Percentiles rank a stretch among this genome's conserved stretches.
Evolutionary conservation across 1,140 invertebrate genomes (phyloP).

Genomic region (Tachypleus tridentatus): DNA sequence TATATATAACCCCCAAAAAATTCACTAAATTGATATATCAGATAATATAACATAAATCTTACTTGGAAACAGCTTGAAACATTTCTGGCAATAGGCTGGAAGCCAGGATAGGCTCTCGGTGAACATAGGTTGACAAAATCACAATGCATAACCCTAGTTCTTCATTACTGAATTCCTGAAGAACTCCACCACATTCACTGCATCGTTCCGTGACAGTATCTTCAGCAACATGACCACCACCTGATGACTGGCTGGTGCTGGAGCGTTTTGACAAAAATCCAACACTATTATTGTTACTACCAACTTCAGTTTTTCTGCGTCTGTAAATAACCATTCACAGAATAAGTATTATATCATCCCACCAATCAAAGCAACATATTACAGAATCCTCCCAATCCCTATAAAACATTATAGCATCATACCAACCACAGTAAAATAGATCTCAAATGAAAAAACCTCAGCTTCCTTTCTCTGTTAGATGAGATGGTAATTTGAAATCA

Average conservation of each 20-base stretch:
- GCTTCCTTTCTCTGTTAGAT: no score
- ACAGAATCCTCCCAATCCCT: no score
- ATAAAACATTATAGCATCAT: no score
- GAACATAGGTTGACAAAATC: constrained; percentile 86
- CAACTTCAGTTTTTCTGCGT: constrained; percentile 14
- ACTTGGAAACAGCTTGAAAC: constrained; percentile 74
- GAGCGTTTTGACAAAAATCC: constrained; percentile 11
- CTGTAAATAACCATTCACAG: constrained; percentile 7
- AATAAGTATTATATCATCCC: no score
- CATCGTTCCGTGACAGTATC: constrained; percentile 31
- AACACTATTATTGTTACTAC: constrained; percentile 2
- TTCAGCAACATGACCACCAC: constrained; percentile 11
- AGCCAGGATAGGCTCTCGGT: constrained; percentile 83
- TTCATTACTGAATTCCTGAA: constrained; percentile 94
- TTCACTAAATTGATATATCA: no score
- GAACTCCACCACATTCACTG: constrained; percentile 42
- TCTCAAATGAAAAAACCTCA: no score
- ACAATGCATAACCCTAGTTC: constrained; percentile 90
- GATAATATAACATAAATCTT: constrained; percentile 20
- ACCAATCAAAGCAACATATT: no score
- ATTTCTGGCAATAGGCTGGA: constrained; percentile 87
- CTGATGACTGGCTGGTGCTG: constrained; percentile 11
- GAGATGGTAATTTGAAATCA: no score
- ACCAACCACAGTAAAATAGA: no score
- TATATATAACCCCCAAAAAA: no score